phyloP scores from a whole-genome alignment of 2,888 invertebrate genomes.

The Odontocerum albicorne region DNA sequence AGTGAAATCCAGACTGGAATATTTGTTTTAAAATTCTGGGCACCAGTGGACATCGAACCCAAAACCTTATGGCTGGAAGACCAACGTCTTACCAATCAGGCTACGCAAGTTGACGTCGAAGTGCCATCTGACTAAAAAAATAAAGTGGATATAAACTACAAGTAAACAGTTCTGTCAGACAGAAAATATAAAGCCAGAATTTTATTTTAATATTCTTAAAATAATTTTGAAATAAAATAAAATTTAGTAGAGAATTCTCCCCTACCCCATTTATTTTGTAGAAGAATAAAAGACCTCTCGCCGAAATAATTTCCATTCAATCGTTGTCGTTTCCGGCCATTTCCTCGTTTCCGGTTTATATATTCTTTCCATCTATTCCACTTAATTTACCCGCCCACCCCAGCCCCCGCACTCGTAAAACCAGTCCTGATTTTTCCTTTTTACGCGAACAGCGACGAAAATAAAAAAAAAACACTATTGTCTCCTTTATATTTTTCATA shows the following conservation, averaged over 20 bases:
- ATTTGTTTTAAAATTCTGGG: no score
- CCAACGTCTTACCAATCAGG: no score
- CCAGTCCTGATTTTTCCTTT: slow-evolving; percentile 1
- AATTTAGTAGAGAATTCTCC: not conserved
- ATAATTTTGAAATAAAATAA: not conserved
- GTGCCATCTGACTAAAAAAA: no score
- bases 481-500: slow-evolving; percentile 16
- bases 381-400: slow-evolving; percentile 29
- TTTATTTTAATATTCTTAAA: no score
- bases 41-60: no score
- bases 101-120: no score
- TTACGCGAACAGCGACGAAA: not conserved
- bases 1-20: no score
- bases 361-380: slow-evolving; percentile 17
- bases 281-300: slow-evolving; percentile 5
- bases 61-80: no score
- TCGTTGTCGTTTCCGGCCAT: slow-evolving; percentile 27
- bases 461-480: slow-evolving; percentile 25
- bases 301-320: slow-evolving; percentile 28
- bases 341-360: slow-evolving; percentile 28
- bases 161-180: no score
- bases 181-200: no score
- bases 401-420: slow-evolving; percentile 7
- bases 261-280: not conserved
- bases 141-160: no score